These are phyloP conservation scores for Prorops nasuta DNA, from an alignment of 1,140 invertebrate genomes.

Conservation along the genomic window DNA sequence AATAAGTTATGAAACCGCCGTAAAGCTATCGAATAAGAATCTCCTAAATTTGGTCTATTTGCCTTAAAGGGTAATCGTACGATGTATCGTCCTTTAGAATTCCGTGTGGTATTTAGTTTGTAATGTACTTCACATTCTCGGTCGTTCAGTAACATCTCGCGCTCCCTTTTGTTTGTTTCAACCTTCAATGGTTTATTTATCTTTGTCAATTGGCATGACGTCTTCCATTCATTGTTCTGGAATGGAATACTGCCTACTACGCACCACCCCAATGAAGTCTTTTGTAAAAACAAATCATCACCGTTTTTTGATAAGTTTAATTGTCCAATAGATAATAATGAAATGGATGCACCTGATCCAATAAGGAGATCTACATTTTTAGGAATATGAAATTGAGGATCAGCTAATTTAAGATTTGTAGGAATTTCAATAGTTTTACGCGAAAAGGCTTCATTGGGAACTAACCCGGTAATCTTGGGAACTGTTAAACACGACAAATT, in stretches of 20 bases:
- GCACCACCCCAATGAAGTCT: conserved; percentile 1
- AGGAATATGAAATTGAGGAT: background rate
- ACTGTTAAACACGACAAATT: background rate
- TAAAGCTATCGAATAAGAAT: background rate
- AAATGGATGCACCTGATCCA: background rate
- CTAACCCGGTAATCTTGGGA: background rate
- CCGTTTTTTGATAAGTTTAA: background rate
- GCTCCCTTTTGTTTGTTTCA: background rate
- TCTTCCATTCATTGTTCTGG: background rate
- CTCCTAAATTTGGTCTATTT: background rate
- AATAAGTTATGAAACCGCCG: background rate
- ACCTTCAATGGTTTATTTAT: background rate
- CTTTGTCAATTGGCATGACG: background rate
- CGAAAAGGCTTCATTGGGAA: background rate
- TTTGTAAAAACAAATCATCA: background rate
- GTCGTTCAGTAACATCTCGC: background rate
- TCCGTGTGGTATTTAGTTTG: background rate
- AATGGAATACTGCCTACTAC: background rate
- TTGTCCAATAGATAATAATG: background rate
- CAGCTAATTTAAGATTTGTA: background rate
- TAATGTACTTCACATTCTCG: background rate
- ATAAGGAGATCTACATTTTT: background rate
- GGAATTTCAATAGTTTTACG: background rate
- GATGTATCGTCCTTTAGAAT: background rate
- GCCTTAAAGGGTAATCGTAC: background rate